Evolutionary conservation across 2,797 vertebrate species (phyloP).

Genomic region (Harpagifer antarcticus): DNA sequence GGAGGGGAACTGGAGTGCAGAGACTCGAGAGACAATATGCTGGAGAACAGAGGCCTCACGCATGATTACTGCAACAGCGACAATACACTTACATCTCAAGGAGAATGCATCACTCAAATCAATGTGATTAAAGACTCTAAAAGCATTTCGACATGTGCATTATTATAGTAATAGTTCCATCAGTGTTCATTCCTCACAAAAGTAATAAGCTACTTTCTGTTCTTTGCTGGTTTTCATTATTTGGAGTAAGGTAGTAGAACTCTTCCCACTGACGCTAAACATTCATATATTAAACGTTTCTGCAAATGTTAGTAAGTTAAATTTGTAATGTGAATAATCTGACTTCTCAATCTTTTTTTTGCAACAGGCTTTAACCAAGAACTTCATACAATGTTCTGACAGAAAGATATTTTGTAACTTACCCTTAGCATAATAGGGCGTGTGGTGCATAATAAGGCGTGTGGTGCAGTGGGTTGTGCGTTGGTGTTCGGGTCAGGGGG

Average conservation of each 20-base stretch:
- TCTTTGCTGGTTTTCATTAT: background rate
- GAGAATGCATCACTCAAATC: conserved; percentile 4
- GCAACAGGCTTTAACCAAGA: too few relatives aligned
- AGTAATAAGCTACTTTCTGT: background rate
- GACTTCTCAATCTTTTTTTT: too few relatives aligned
- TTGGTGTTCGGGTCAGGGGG: too few relatives aligned
- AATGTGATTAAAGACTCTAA: conserved; percentile 12
- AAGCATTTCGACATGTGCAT: background rate
- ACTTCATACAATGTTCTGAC: too few relatives aligned
- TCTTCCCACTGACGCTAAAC: background rate
- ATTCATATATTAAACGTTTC: too few relatives aligned
- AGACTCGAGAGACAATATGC: background rate
- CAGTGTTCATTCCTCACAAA: background rate
- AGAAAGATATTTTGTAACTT: too few relatives aligned
- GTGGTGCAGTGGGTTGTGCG: too few relatives aligned
- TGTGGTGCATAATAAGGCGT: too few relatives aligned
- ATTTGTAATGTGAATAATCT: too few relatives aligned
- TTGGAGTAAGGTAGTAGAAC: background rate
- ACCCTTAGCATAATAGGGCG: too few relatives aligned
- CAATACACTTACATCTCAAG: conserved; percentile 5
- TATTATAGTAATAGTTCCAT: conserved; percentile 1
- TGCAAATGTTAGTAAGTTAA: too few relatives aligned
- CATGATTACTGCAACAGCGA: conserved; percentile 16
- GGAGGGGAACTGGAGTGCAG: conserved; percentile 37
- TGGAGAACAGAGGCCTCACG: background rate